Evolutionary conservation across 2,888 invertebrate species (phyloP), one percentile per base, ranked within the genome.

Genomic region (Pterostichus niger): DNA sequence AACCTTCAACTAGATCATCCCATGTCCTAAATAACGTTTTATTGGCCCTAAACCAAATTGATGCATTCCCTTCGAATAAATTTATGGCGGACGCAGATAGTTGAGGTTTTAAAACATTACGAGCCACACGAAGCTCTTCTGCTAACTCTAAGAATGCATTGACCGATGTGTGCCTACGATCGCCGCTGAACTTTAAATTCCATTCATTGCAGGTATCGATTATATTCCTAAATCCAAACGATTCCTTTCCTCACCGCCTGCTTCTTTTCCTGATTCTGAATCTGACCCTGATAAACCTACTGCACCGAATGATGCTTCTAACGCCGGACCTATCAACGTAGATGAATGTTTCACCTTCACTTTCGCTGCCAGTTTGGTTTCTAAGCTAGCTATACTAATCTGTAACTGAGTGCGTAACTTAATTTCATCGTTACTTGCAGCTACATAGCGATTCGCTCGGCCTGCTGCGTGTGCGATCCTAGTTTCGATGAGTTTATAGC

Each of bases 21-120:
- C 75, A 75, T 4, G 10, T 75, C n/a, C n/a, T 13, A 40, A 71
- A 71, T 40, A n/a, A 11, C 2, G 2, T 9, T 24, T 24, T 4
- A 24, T 76, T 76, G 11, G 76, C 76, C 2, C 76, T 13, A 76
- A 46, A 76, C 76, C 76, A 76, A n/a, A 17, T 15, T 9, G 54
- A 3, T 11, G 54, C 76, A n/a, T 49, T 31, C 11, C 52, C 76
- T 31, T 49, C 46, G 24, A 76, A 76, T 11, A 76, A 35, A 76
- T 76, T 54, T 3, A 75, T 31, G 13, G 49, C 49, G 10, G 49
- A 49, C 11, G 9, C 17, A 31, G 13, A 15, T 3, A 59, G 61
- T 17, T 59, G 61, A 11, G 61, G 2, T 59, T 31, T 59, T 11
- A 15, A 15, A 11, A 59, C 61, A 13, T 59, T 59, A 24, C 61